Base-by-base conservation (phyloP, 2,888 invertebrate species). In the Hypomecis punctinalis region DNA sequence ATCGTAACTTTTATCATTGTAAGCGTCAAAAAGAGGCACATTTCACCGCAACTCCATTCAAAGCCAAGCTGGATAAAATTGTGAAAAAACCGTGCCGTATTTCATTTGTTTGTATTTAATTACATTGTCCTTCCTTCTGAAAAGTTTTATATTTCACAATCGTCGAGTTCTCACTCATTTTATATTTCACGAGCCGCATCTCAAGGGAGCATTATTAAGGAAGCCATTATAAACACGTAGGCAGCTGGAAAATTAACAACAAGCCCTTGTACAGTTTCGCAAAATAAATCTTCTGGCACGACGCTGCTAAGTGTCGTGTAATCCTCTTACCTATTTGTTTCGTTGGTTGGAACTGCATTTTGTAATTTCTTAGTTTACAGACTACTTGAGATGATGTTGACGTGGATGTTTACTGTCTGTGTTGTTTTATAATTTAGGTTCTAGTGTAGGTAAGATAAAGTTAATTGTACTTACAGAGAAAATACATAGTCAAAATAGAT, bases 281-380 rank as follows among this genome's bases (percentile, higher is more conserved):
- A 62, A 61, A 75, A 81, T 82, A 83, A 83, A 82, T 84, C 77
- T 74, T 69, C 66, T 64, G 70, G 64, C 61, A 71, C 69, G 73
- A 77, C 76, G 67, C 70, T 73, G 76, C 78, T 78, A 77, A 76
- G 74, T 76, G 73, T 73, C 76, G 67, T 75, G 71, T 77, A 73
- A 76, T 77, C 74, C 74, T 67, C 70, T 67, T 70, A 68, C 66
- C 61, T 76, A 69, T 72, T 68, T 72, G 23, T 70, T 76, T 71
- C 73, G 72, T 76, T 57, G 61, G 66, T 65, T 68, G 56, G 67
- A 63, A 71, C 68, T 67, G 69, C 49, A 55, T 49, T 55, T 36
- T 40, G 49, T 37, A 36, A 52, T 43, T 51, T 59, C 9, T 42
- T 59, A 36, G 11, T 43, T 51, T 9, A 43, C 9, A 5, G 10